Percentiles rank a stretch among this genome's conserved stretches.
Conservation (phyloP, 2,113 vertebrate species). For the Propithecus coquereli region DNA sequence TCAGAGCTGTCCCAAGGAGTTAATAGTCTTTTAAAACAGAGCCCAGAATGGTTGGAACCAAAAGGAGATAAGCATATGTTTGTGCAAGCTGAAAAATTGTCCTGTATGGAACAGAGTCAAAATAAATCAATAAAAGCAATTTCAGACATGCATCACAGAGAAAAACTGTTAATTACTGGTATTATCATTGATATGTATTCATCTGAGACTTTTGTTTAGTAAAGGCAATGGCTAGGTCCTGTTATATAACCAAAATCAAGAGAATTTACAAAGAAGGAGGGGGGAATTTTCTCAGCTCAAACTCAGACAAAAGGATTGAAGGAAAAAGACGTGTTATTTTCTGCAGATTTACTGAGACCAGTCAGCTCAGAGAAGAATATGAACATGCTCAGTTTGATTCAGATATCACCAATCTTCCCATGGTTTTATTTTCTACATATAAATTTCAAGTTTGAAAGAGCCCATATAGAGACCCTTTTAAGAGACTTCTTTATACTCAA, state of each 20-base stretch:
- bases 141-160: slow-evolving; percentile 58
- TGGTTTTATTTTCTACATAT: background rate
- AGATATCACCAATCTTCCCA: background rate
- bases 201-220: slow-evolving; percentile 71
- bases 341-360: slow-evolving; percentile 58
- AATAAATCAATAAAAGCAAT: slow-evolving; percentile 71
- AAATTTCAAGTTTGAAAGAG: slow-evolving; percentile 40
- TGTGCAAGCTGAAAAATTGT: slow-evolving; percentile 54
- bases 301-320: slow-evolving; percentile 65
- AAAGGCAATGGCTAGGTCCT: slow-evolving; percentile 54
- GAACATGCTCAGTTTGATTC: background rate
- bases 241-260: slow-evolving; percentile 71
- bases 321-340: slow-evolving; percentile 62
- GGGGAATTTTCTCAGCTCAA: slow-evolving; percentile 24
- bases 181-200: slow-evolving; percentile 69
- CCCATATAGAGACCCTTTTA: background rate
- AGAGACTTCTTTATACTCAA: background rate
- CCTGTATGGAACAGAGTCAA: slow-evolving; percentile 65
- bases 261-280: slow-evolving; percentile 54
- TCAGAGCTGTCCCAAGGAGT: slow-evolving; percentile 6
- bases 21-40: background rate
- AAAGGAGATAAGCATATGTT: slow-evolving; percentile 68
- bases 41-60: background rate
- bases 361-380: slow-evolving; percentile 46
- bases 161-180: slow-evolving; percentile 73